Evolutionary conservation across 2,888 invertebrate species (phyloP).

Genomic region (Mimachlamys varia): DNA sequence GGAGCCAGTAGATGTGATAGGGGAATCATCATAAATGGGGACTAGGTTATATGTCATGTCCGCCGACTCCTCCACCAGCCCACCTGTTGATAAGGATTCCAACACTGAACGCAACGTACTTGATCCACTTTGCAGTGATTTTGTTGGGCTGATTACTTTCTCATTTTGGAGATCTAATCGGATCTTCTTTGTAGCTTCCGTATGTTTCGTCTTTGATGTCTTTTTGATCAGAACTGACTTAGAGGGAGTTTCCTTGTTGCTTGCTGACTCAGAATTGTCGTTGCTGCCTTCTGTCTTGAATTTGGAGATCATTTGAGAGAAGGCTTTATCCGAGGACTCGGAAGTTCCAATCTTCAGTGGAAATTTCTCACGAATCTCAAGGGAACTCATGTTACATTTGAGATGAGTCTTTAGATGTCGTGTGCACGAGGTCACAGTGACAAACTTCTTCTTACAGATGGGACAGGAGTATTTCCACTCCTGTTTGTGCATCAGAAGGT

Average conservation of each 20-base stretch:
- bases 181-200: background rate
- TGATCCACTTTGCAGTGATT: background rate
- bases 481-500: background rate
- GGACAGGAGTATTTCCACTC: background rate
- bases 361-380: background rate
- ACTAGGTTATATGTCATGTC: background rate
- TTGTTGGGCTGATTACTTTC: background rate
- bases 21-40: background rate
- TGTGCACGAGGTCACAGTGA: background rate
- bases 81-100: background rate
- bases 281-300: background rate
- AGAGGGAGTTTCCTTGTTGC: background rate
- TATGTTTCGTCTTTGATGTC: too few species aligned
- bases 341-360: background rate
- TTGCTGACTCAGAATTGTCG: background rate
- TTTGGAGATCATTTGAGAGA: background rate
- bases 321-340: background rate
- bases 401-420: constrained; percentile 13
- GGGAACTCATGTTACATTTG: background rate
- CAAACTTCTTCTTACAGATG: background rate
- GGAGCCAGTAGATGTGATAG: background rate
- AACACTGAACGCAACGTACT: background rate
- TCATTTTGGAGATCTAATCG: background rate
- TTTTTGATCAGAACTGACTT: background rate
- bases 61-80: background rate